Percentiles rank a stretch among this genome's conserved stretches.
Evolutionary conservation across 2,888 invertebrate species (phyloP).

Genomic region (Metalampra italica): DNA sequence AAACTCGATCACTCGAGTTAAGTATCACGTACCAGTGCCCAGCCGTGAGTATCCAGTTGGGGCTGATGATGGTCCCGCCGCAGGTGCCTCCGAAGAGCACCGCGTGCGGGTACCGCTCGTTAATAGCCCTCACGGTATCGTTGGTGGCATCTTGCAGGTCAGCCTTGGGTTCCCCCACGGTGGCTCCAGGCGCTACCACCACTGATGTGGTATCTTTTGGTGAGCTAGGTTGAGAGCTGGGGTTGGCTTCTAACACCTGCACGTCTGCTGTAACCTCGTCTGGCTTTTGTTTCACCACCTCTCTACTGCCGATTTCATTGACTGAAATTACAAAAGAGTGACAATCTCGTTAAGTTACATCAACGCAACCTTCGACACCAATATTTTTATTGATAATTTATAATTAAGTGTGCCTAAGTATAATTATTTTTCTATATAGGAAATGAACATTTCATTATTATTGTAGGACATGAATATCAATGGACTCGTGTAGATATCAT

Average conservation of each 20-base stretch:
- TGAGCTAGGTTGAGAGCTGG: neutral
- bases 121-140: slow-evolving; percentile 23
- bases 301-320: slow-evolving; percentile 4
- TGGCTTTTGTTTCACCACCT: neutral
- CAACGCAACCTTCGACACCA: too few relatives aligned
- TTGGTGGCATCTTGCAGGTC: neutral
- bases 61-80: slow-evolving; percentile 64
- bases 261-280: neutral
- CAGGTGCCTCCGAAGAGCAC: slow-evolving; percentile 65
- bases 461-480: too few relatives aligned
- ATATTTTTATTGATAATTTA: too few relatives aligned
- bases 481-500: too few relatives aligned
- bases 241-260: neutral
- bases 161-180: too few relatives aligned
- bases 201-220: too few relatives aligned
- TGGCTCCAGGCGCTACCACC: too few relatives aligned
- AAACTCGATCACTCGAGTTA: too few relatives aligned
- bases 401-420: too few relatives aligned
- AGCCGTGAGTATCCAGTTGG: slow-evolving; percentile 60
- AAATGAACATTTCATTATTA: too few relatives aligned
- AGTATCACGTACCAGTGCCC: slow-evolving; percentile 71
- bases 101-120: slow-evolving; percentile 51
- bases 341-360: too few relatives aligned
- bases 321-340: slow-evolving; percentile 4
- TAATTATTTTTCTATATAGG: too few relatives aligned